Base-by-base conservation (phyloP, 1,140 invertebrate species). In the Penaeus indicus region DNA sequence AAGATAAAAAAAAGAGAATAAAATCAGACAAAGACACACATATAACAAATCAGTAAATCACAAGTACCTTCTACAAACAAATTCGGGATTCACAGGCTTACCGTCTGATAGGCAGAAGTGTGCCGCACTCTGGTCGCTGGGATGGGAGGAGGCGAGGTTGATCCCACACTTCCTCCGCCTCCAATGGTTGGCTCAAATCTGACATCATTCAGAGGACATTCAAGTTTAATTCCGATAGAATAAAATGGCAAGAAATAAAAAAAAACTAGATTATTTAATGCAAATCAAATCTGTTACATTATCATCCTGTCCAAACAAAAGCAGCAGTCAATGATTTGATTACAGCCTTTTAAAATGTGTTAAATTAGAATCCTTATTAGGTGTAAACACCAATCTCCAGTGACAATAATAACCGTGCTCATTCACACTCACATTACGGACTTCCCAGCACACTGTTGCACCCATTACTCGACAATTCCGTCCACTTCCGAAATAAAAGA, bases 81-180 rank as follows among this genome's bases (percentile, higher is more conserved):
- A 61, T 16, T 47, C 77, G 18, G 11, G 42, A 47, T 11, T 62
- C 13, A 47, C 10, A 22, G 32, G 38, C 79, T 27, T 85, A 89
- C 88, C 83, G 69, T 85, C 54, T 89, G 88, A 27, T 81, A 69
- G 10, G 88, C 88, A 25, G 88, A 89, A 11, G 88, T 75, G 84
- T 89, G 88, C 4, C 88, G 82, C 27, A 89, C 79, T 19, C 88
- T 38, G 62, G 88, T 72, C 93, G 94, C 89, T 93, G 93, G 1
- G 94, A 95, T 86, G 94, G 93, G 16, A 94, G 93, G 85, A 93
- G 94, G 91, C 94, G 93, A 83, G 92, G 88, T 90, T 91, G 90
- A 25, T 4, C 78, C 78, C 10, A 79, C 75, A 67, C 83, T 89
- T n/a, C 83, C 61, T 60, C 83, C 83, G 61, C 84, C 84, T 42